Base-by-base conservation (phyloP, 37 sponge, comb jelly and placozoan species). In the Agelas oroides region DNA sequence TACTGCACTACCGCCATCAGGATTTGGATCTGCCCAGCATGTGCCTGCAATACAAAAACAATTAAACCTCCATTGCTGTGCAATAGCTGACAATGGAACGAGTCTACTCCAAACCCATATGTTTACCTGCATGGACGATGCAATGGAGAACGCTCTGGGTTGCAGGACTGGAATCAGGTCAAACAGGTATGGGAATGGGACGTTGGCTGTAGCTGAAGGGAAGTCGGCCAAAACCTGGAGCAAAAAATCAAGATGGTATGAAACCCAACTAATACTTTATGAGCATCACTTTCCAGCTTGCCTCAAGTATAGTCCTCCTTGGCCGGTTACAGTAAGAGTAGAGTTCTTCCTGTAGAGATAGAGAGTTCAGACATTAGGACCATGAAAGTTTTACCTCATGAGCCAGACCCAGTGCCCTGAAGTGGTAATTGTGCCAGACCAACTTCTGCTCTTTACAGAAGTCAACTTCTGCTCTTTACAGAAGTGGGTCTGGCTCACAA, bases 91-190 rank as follows among this genome's bases (percentile, higher is more conserved):
- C n/a, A n/a, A n/a, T n/a, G n/a, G n/a, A n/a, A n/a, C n/a, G n/a
- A n/a, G n/a, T n/a, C n/a, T n/a, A n/a, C n/a, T n/a, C n/a, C n/a
- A n/a, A n/a, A n/a, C n/a, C n/a, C n/a, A n/a, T n/a, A n/a, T n/a
- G n/a, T 46, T 18, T 19, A 92, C 92, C 38, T 54, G 59, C 73
- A 86, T 78, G 16, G 94, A 89, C 1, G 99, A 99, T 30, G 99
- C 97, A 65, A 99, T 99, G 34, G 97, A 97, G 91, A 99, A 99
- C 5, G 97, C 96, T 53, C 99, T 75, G 12, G 99, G 94, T 65
- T 91, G 96, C 40, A 99, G 94, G 11, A 89, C 46, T 6, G 94
- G 94, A 54, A 99, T 78, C 32, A 99, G 84, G 54, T 99, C 99
- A 63, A 99, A 82, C 62, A 99, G 72, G 77, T 95, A 99, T 6